These are phyloP conservation scores for Nomada hirtipes DNA, from an alignment of 2,888 invertebrate species.

Conservation along the genomic window DNA sequence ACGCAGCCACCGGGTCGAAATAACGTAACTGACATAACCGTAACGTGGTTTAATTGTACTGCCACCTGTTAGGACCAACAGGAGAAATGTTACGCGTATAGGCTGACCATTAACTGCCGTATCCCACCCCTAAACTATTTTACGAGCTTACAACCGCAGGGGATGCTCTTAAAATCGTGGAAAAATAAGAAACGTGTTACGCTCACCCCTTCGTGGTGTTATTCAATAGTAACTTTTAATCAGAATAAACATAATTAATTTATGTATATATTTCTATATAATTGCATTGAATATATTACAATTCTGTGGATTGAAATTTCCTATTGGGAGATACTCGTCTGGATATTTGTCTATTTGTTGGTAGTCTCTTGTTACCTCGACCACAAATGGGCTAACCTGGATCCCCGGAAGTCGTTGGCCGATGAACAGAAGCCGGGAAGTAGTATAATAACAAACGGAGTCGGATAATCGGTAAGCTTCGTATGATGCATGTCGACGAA, in stretches of 20 bases:
- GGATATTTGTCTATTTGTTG: constrained; percentile 31
- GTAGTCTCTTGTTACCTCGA: constrained; percentile 13
- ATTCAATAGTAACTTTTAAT: constrained; percentile 26
- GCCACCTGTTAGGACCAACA: constrained; percentile 78
- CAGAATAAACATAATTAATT: not conserved
- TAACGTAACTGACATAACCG: constrained; percentile 76
- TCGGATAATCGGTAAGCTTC: constrained; percentile 9
- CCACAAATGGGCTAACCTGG: constrained; percentile 27
- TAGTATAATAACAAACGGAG: not conserved
- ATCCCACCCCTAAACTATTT: constrained; percentile 60
- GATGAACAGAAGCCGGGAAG: not conserved
- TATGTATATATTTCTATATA: not conserved
- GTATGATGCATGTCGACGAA: not conserved
- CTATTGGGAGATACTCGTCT: not conserved
- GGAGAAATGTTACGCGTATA: constrained; percentile 67
- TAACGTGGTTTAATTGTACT: constrained; percentile 81
- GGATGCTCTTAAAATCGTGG: constrained; percentile 11
- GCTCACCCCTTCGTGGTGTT: not conserved
- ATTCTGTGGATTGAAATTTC: too few relatives aligned
- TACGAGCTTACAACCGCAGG: constrained; percentile 33
- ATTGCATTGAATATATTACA: not conserved
- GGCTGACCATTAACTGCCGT: constrained; percentile 74
- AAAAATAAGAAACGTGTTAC: constrained; percentile 43
- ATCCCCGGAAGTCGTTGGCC: constrained; percentile 11
- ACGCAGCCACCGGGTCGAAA: constrained; percentile 47